Percentiles rank a stretch among this genome's conserved stretches.
Evolutionary conservation across 1,140 invertebrate genomes (phyloP).

Genomic region (Ceratitis capitata): DNA sequence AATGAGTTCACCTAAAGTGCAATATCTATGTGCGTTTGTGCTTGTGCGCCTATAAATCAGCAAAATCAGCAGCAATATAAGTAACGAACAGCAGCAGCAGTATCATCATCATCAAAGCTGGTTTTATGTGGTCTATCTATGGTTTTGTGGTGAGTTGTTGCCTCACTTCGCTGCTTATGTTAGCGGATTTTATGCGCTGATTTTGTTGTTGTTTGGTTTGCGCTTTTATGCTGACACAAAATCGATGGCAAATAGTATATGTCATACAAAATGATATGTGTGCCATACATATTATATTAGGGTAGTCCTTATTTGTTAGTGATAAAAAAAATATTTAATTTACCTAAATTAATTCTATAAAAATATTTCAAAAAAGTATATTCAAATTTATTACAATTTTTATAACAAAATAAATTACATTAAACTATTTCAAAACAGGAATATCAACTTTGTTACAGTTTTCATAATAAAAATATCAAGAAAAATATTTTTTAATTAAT

Average conservation of each 20-base stretch:
- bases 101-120: not conserved
- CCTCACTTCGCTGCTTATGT: not conserved
- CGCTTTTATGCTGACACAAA: not conserved
- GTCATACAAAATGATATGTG: not conserved
- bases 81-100: not conserved
- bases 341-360: too few species aligned
- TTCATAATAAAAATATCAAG: too few species aligned
- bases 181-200: not conserved
- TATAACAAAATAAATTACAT: too few species aligned
- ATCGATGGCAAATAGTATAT: not conserved
- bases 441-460: too few species aligned
- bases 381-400: too few species aligned
- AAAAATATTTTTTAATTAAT: too few species aligned
- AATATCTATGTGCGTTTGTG: not conserved
- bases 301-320: too few species aligned
- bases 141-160: not conserved
- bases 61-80: not conserved
- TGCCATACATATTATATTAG: not conserved
- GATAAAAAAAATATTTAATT: too few species aligned
- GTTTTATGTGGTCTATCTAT: conserved; percentile 13
- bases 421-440: too few species aligned
- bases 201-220: not conserved
- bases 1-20: not conserved
- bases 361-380: too few species aligned
- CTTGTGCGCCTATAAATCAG: not conserved